A percentile compares a stretch with the other conserved stretches of the same genome.
These are phyloP conservation scores for Tetramorium parvispinum DNA, from an alignment of 1,140 invertebrate genomes.

Conservation along the genomic window DNA sequence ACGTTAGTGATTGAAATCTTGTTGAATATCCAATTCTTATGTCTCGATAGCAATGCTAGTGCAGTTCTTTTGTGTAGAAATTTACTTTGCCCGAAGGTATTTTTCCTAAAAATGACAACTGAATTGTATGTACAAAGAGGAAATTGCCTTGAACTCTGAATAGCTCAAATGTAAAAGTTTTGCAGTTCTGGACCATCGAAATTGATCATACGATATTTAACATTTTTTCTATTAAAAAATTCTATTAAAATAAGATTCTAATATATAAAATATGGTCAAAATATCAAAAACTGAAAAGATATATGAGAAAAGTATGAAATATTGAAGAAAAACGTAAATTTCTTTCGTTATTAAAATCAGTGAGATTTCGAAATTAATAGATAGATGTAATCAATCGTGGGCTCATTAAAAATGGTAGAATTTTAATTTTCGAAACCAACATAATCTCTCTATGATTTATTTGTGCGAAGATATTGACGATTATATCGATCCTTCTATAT, in stretches of 20 bases:
- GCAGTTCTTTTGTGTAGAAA: conserved; percentile 3
- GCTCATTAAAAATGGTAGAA: neutral
- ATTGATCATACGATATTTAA: neutral
- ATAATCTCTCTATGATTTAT: neutral
- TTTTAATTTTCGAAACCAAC: neutral
- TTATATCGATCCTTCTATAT: neutral
- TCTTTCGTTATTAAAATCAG: neutral
- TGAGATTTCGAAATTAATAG: neutral
- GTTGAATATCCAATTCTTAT: conserved; percentile 25
- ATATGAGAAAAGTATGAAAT: neutral
- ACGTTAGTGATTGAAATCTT: conserved; percentile 16
- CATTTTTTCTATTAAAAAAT: neutral
- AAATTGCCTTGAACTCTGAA: neutral
- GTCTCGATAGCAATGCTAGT: neutral
- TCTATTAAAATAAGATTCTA: neutral
- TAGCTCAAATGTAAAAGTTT: neutral
- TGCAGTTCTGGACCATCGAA: neutral
- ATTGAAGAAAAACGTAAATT: neutral
- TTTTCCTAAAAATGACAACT: conserved; percentile 21
- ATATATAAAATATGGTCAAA: neutral
- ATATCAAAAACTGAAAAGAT: neutral
- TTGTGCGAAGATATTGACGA: neutral
- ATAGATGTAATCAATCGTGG: neutral
- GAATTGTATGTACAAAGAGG: neutral
- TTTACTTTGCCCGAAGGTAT: neutral